Evolutionary conservation across 2,113 vertebrate genomes (phyloP), one percentile per base, ranked within the genome.

Genomic region (Phoenicopterus ruber): DNA sequence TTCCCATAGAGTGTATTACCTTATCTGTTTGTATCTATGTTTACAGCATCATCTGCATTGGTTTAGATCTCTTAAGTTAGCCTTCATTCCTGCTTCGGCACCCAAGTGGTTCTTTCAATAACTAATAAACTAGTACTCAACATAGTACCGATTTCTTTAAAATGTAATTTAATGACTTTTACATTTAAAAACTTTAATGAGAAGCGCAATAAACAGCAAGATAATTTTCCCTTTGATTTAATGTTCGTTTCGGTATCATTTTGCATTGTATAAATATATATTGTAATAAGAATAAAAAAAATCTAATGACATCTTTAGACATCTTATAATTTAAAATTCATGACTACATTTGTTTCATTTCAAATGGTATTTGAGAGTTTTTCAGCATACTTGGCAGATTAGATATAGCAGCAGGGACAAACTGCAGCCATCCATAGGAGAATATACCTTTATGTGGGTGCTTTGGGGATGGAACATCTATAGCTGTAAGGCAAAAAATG

Each of bases 371-470:
- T 77, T 59, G 91, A 94, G 93, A 96, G 86, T 90, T 97, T 95
- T 96, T 92, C 88, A 90, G 88, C 83, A 72, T 40, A 78, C 77
- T 96, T 95, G 94, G 92, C 86, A 96, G 83, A 91, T 97, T 65
- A 80, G 63, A 89, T 86, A 62, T 26, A 96, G 91, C 91, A 97
- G 94, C 86, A 92, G 95, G 94, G 91, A 96, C 86, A 94, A 96
- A 96, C 94, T 95, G 95, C 91, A 95, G 93, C 91, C 88, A 96
- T 97, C 92, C 85, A 95, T 86, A 96, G 91, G 94, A 97, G 96
- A 95, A 94, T 94, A 95, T 93, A 96, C 94, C 95, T 96, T 97
- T 97, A 94, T 94, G 96, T 96, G 96, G 94, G 94, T 95, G 97
- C 95, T 96, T 95, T 95, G 90, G 91, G 94, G 95, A 95, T 92